phyloP scores from a whole-genome alignment of 2,797 vertebrate species.

The Netta rufina region DNA sequence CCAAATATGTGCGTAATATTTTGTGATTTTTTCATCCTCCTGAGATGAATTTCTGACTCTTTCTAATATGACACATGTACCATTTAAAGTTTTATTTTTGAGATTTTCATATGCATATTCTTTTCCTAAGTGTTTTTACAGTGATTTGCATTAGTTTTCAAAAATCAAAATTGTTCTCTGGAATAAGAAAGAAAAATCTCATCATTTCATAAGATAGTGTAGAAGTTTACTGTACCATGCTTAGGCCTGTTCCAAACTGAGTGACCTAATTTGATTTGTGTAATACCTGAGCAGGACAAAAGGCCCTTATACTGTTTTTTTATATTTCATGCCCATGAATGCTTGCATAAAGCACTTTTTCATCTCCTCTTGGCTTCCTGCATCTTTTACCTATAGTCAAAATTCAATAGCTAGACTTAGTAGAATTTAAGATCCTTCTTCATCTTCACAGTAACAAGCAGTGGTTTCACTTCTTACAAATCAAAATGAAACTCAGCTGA shows the following conservation, averaged over 20 bases:
- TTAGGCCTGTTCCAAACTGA: not conserved
- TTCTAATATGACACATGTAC: not conserved
- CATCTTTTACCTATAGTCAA: not conserved
- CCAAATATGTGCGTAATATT: constrained; percentile 25
- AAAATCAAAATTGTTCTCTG: not conserved
- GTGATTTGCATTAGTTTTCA: not conserved
- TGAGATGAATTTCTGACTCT: constrained; percentile 11
- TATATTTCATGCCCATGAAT: not conserved
- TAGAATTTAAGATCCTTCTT: not conserved
- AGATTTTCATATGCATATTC: not conserved
- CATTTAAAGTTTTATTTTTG: not conserved
- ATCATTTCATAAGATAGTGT: not conserved
- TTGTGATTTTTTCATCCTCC: not conserved
- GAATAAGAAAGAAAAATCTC: not conserved
- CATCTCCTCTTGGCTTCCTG: not conserved
- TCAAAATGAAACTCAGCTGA: constrained; percentile 27
- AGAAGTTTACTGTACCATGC: not conserved
- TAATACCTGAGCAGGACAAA: not conserved
- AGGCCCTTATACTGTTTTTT: not conserved
- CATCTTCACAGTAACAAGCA: not conserved
- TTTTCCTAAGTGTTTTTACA: not conserved
- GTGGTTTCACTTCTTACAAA: constrained; percentile 41
- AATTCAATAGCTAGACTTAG: not conserved
- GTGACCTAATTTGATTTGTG: not conserved
- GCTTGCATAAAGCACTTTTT: not conserved